Conservation (phyloP, 2,113 vertebrate genomes). For the Chaenogobius annularis region DNA sequence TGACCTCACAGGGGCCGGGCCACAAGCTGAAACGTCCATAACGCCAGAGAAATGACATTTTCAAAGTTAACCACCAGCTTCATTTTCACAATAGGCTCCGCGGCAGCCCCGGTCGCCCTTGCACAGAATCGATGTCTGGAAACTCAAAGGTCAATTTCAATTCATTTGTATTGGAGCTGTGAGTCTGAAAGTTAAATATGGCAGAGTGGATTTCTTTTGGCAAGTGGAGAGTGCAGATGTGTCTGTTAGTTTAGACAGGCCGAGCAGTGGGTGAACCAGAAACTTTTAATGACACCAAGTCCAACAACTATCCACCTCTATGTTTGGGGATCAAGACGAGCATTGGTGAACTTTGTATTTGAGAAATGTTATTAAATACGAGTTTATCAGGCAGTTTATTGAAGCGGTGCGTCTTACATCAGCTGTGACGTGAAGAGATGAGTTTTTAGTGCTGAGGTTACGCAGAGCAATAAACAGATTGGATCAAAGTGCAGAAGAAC, state of each 20-base stretch:
- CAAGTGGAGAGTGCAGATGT: slow-evolving; percentile 11
- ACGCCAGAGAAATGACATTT: slow-evolving; percentile 5
- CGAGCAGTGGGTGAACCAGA: slow-evolving; percentile 33
- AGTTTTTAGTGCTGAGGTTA: slow-evolving; percentile 25
- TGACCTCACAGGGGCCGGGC: not conserved
- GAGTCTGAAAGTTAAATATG: slow-evolving; percentile 31
- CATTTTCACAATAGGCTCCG: slow-evolving; percentile 28
- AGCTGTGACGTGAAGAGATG: slow-evolving; percentile 14
- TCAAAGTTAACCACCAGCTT: slow-evolving; percentile 14
- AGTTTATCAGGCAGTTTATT: slow-evolving; percentile 39
- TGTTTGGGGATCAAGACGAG: slow-evolving; percentile 7
- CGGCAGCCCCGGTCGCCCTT: slow-evolving; percentile 7
- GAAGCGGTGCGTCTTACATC: slow-evolving; percentile 25
- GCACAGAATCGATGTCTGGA: slow-evolving; percentile 28
- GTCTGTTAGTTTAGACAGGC: slow-evolving; percentile 9
- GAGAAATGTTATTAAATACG: slow-evolving; percentile 27
- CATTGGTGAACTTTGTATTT: slow-evolving; percentile 22
- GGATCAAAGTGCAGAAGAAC: slow-evolving; percentile 34
- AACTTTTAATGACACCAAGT: slow-evolving; percentile 47
- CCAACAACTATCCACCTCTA: not conserved
- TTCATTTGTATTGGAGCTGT: slow-evolving; percentile 36
- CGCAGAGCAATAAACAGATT: slow-evolving; percentile 34
- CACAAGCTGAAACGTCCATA: not conserved
- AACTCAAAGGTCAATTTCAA: slow-evolving; percentile 54
- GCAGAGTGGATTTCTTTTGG: slow-evolving; percentile 27